These are phyloP conservation scores for Caradrina clavipalpis DNA, from an alignment of 2,888 invertebrate genomes.

Conservation along the genomic window DNA sequence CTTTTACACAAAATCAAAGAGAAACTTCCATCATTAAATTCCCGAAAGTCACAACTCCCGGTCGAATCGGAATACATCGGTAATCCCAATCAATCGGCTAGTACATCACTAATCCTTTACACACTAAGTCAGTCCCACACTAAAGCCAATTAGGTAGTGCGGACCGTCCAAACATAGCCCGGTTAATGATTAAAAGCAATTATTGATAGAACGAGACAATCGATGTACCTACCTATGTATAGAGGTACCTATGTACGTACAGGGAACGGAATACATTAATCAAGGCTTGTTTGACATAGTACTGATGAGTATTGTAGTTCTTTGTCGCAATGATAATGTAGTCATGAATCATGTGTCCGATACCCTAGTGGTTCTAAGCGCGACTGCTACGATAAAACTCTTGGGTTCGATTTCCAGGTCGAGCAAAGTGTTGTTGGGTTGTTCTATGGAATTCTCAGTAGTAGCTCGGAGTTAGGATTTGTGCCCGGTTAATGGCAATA, in stretches of 20 bases:
- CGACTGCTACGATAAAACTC: too few relatives aligned
- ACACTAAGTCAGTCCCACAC: slow-evolving; percentile 58
- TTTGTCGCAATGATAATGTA: background rate
- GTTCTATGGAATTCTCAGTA: too few relatives aligned
- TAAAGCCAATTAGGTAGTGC: slow-evolving; percentile 67
- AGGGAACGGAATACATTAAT: slow-evolving; percentile 50
- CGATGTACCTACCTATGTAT: slow-evolving; percentile 31
- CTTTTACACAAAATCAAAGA: background rate
- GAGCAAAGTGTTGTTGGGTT: too few relatives aligned
- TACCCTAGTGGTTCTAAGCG: too few relatives aligned
- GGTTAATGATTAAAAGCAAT: slow-evolving; percentile 76
- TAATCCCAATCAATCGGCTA: slow-evolving; percentile 53
- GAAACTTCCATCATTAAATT: background rate
- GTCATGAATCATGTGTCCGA: background rate
- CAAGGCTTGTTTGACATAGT: slow-evolving; percentile 23
- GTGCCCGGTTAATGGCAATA: too few relatives aligned
- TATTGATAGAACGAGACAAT: slow-evolving; percentile 70
- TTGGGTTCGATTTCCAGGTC: too few relatives aligned
- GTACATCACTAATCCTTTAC: slow-evolving; percentile 62
- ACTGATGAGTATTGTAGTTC: background rate
- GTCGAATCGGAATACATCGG: slow-evolving; percentile 16
- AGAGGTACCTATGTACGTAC: slow-evolving; percentile 4
- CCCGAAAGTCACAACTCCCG: slow-evolving; percentile 10
- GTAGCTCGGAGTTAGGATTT: too few relatives aligned
- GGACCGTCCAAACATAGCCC: slow-evolving; percentile 68